A percentile compares a stretch with the other conserved stretches of the same genome.
Conservation (phyloP, 2,888 invertebrate species). For the Trichogramma dendrolimi region DNA sequence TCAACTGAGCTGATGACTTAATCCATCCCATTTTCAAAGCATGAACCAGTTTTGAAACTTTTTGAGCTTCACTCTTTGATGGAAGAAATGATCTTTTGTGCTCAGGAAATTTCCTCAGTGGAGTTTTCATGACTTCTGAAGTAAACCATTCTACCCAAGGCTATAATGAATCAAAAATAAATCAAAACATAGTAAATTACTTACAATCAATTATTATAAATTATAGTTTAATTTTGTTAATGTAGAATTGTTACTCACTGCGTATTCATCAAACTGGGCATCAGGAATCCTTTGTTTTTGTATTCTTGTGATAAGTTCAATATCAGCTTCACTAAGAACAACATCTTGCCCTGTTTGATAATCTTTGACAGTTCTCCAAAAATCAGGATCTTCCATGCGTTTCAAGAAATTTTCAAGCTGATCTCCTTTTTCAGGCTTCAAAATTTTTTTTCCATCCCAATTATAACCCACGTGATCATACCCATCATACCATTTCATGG, state of each 20-base stretch:
- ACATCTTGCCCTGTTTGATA: slow-evolving; percentile 91
- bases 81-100: slow-evolving; percentile 95
- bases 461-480: slow-evolving; percentile 95
- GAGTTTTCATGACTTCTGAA: slow-evolving; percentile 84
- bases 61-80: slow-evolving; percentile 76
- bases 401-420: slow-evolving; percentile 90
- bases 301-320: slow-evolving; percentile 78
- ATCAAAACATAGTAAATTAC: background rate
- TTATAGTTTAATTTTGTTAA: slow-evolving; percentile 4
- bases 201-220: slow-evolving; percentile 6
- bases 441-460: slow-evolving; percentile 80
- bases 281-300: slow-evolving; percentile 77
- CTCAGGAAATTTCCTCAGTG: slow-evolving; percentile 87
- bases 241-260: slow-evolving; percentile 55
- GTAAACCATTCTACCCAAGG: slow-evolving; percentile 96
- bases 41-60: slow-evolving; percentile 83
- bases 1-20: slow-evolving; percentile 71
- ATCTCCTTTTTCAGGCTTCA: slow-evolving; percentile 80
- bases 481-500: slow-evolving; percentile 96
- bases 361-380: slow-evolving; percentile 94
- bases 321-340: slow-evolving; percentile 80
- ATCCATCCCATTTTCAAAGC: slow-evolving; percentile 97
- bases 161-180: slow-evolving; percentile 49
- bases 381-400: slow-evolving; percentile 92
- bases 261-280: slow-evolving; percentile 71